A percentile compares a stretch with the other conserved stretches of the same genome.
These are phyloP conservation scores for Drosophila azteca DNA, from an alignment of 1,140 invertebrate genomes.

Conservation along the genomic window DNA sequence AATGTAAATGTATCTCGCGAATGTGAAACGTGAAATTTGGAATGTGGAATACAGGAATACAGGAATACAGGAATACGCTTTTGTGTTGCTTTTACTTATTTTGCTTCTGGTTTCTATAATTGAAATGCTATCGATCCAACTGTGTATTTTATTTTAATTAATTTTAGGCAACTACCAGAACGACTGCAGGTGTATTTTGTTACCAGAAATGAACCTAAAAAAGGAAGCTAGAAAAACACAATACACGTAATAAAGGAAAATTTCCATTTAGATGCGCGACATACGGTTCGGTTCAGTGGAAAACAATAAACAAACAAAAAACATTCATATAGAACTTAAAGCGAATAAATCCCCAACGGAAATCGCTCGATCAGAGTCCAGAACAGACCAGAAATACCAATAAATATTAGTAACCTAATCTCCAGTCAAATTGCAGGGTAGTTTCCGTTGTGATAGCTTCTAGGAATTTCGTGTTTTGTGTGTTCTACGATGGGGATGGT, in stretches of 20 bases:
- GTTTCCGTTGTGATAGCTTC: background rate
- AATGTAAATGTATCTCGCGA: slow-evolving; percentile 12
- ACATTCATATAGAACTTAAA: too few species aligned
- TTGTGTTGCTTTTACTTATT: slow-evolving; percentile 13
- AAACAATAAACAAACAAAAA: too few species aligned
- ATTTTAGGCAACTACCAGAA: slow-evolving; percentile 30
- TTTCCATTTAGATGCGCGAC: slow-evolving; percentile 51
- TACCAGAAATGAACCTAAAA: slow-evolving; percentile 6
- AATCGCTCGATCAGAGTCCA: too few species aligned
- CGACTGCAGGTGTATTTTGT: slow-evolving; percentile 17
- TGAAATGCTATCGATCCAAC: slow-evolving; percentile 37
- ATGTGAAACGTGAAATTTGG: too few species aligned
- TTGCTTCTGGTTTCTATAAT: slow-evolving; percentile 31
- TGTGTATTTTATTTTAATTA: slow-evolving; percentile 48
- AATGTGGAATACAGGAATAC: too few species aligned
- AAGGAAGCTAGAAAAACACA: background rate
- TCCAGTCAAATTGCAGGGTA: too few species aligned
- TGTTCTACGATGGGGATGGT: slow-evolving; percentile 5
- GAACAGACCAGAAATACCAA: too few species aligned
- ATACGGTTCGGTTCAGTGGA: background rate
- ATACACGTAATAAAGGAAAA: slow-evolving; percentile 22
- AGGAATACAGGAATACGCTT: background rate
- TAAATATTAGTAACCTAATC: too few species aligned
- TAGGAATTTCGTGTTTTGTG: slow-evolving; percentile 35
- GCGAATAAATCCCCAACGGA: too few species aligned